A percentile compares a stretch with the other conserved stretches of the same genome.
Evolutionary conservation across 2,888 invertebrate species (phyloP).

Genomic region (Mesorhabditis sp.): DNA sequence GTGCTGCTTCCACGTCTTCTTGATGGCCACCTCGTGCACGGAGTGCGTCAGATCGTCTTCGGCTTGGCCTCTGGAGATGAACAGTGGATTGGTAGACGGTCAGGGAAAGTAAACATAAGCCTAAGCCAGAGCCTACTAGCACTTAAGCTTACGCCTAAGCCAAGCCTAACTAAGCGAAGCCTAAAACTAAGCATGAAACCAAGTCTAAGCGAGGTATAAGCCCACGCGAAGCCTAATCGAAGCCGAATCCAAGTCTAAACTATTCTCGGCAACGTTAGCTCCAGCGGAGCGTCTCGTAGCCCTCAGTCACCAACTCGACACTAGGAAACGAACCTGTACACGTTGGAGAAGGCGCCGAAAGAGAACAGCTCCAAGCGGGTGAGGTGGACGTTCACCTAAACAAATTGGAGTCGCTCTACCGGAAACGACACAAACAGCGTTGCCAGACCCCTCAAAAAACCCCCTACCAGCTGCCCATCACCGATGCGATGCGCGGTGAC

Average conservation of each 20-base stretch:
- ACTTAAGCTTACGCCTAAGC: no score
- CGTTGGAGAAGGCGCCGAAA: slow-evolving; percentile 39
- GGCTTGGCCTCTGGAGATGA: slow-evolving; percentile 14
- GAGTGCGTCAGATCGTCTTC: slow-evolving; percentile 12
- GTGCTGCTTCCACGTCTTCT: slow-evolving; percentile 36
- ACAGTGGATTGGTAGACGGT: no score
- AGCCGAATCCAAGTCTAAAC: no score
- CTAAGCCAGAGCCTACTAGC: no score
- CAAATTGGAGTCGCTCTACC: neutral
- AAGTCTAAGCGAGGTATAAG: no score
- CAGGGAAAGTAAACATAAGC: no score
- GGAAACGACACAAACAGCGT: neutral
- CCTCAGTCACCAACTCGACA: neutral
- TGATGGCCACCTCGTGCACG: slow-evolving; percentile 29
- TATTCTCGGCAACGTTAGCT: no score
- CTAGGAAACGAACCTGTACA: slow-evolving; percentile 22
- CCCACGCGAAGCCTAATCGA: no score
- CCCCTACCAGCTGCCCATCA: neutral
- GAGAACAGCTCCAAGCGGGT: slow-evolving; percentile 31
- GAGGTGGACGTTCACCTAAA: slow-evolving; percentile 26
- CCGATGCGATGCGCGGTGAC: neutral
- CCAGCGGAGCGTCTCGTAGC: neutral
- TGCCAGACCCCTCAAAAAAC: neutral
- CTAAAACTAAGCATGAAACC: no score
- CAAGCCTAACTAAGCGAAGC: no score